These are phyloP conservation scores for Rhincodon typus DNA, from an alignment of 2,797 vertebrate genomes.

Conservation along the genomic window DNA sequence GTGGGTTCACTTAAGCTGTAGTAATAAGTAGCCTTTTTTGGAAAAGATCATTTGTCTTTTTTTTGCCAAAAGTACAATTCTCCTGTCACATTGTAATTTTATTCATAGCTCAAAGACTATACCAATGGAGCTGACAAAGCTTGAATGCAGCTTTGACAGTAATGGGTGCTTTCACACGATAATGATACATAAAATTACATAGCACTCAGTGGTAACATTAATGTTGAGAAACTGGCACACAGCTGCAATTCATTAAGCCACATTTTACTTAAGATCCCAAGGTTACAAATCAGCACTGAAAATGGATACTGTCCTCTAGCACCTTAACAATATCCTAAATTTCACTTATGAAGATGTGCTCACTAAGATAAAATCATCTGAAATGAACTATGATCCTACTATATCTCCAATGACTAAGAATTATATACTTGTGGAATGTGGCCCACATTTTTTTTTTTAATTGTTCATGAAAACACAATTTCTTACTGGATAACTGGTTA, in stretches of 20 bases:
- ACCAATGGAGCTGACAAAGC: conserved; percentile 30
- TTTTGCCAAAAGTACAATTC: not conserved
- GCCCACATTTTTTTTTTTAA: not conserved
- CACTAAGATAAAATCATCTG: not conserved
- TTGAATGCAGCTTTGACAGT: conserved; percentile 51
- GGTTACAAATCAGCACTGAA: not conserved
- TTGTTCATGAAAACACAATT: not conserved
- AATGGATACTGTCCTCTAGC: not conserved
- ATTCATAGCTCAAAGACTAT: not conserved
- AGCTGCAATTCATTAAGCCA: conserved; percentile 50
- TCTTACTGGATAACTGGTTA: not conserved
- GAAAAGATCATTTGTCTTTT: too few species aligned
- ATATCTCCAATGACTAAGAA: not conserved
- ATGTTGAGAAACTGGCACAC: conserved; percentile 52
- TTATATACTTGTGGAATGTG: not conserved
- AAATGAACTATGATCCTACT: not conserved
- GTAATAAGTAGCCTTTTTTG: not conserved
- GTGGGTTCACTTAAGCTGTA: not conserved
- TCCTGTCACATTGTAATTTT: not conserved
- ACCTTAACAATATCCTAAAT: not conserved
- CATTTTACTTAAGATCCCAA: not conserved
- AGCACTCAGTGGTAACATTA: conserved; percentile 59
- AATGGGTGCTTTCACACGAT: conserved; percentile 58
- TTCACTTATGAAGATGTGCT: not conserved
- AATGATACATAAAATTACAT: conserved; percentile 58